Percentiles rank a stretch among this genome's conserved stretches.
Conservation (phyloP, 37 sponge, comb jelly and placozoan species). For the Cladorhizidae sp. region DNA sequence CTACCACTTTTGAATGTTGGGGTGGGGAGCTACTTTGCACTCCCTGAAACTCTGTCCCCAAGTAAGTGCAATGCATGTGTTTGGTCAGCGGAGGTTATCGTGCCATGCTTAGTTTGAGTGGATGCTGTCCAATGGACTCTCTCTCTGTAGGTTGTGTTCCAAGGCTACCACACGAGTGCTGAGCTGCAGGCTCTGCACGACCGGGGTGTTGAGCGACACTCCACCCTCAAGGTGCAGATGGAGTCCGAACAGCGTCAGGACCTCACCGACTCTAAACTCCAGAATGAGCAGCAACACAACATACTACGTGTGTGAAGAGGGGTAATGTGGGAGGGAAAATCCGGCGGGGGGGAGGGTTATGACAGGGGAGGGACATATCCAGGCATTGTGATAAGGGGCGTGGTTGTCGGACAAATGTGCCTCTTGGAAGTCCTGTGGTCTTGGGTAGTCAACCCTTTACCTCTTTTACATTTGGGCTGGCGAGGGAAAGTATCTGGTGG, state of each 20-base stretch:
- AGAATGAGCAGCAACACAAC: constrained; percentile 59
- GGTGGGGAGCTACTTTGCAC: too few species aligned
- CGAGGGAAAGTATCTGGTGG: too few species aligned
- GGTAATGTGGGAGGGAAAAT: neutral
- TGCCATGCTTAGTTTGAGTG: too few species aligned
- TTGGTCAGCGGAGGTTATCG: too few species aligned
- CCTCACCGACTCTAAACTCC: constrained; percentile 78
- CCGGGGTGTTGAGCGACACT: constrained; percentile 57
- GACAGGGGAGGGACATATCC: neutral
- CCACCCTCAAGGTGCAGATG: constrained; percentile 71
- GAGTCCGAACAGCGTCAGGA: constrained; percentile 77
- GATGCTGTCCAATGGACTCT: too few species aligned
- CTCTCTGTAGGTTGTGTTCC: constrained; percentile 49
- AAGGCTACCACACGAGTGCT: constrained; percentile 81
- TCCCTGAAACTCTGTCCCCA: too few species aligned
- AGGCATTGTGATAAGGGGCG: neutral
- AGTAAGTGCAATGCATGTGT: too few species aligned
- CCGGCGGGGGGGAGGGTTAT: neutral
- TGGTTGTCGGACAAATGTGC: neutral
- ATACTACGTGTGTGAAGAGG: constrained; percentile 36
- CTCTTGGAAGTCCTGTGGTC: too few species aligned
- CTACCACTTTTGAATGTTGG: too few species aligned
- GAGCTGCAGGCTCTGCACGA: constrained; percentile 75
- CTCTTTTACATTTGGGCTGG: too few species aligned
- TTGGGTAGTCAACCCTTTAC: too few species aligned